Base-by-base conservation (phyloP, 2,113 vertebrate genomes). In the Eonycteris spelaea region DNA sequence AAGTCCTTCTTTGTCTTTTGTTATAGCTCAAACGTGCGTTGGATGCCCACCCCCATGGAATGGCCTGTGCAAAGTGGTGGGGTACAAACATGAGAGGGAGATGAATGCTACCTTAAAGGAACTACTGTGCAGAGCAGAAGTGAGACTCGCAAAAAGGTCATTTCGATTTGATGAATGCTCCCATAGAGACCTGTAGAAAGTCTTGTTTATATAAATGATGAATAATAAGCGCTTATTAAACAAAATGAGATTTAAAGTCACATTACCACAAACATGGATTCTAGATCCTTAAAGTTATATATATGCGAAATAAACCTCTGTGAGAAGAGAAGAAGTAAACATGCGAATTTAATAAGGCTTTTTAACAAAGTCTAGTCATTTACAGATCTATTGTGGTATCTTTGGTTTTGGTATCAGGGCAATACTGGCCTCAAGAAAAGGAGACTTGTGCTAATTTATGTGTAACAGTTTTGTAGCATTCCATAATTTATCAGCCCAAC, bases 351-450 rank as follows among this genome's bases (percentile, higher is more conserved):
- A 75, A 30, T 40, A 48, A 12, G 40, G 73, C 16, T 15, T 67
- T 90, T 90, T 75, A 82, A 77, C 14, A 33, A 59, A 53, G 21
- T 55, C n/a, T 28, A 30, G 35, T 63, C 11, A 35, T 90, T 77
- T 26, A 53, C 24, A 53, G 48, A 10, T 87, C 35, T 83, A 30
- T 65, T 79, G 30, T 61, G 18, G 38, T 80, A 14, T 16, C 30
- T 91, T 86, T 90, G n/a, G 11, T 33, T 67, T 94, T 68, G 67
- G 22, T 22, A n/a, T 59, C 9, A 55, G 15, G 21, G 15, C 45
- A 85, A 67, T 75, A 48, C 57, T n/a, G n/a, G n/a, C 70, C 48
- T 92, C 61, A 63, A 40, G 48, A 87, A 78, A 83, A 83, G 40
- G 30, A 55, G 59, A 88, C 51, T 48, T 61, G 40, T 84, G 30